Percentiles rank a stretch among this genome's conserved stretches.
phyloP scores from a whole-genome alignment of 2,888 invertebrate species.

The Litoditis marina region DNA sequence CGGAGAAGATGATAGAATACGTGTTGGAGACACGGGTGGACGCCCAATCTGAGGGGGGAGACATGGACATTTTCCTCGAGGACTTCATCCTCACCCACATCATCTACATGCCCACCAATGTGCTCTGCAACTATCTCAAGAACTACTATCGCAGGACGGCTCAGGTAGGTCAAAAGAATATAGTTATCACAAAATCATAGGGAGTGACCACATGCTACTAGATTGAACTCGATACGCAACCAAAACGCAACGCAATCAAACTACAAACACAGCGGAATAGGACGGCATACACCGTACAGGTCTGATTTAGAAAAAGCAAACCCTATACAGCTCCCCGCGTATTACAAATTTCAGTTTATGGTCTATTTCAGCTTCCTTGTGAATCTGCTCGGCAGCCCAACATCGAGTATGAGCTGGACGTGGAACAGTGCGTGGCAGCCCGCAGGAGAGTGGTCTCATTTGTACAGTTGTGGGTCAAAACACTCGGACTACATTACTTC shows the following conservation, averaged over 20 bases:
- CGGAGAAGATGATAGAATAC: constrained; percentile 82
- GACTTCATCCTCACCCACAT: constrained; percentile 80
- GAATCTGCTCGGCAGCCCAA: constrained; percentile 1
- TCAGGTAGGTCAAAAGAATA: constrained; percentile 26
- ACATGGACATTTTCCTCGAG: constrained; percentile 70
- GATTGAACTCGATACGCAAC: too few relatives aligned
- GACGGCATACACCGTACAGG: too few relatives aligned
- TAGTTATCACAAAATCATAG: too few relatives aligned
- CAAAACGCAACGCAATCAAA: too few relatives aligned
- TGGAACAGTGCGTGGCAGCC: constrained; percentile 24
- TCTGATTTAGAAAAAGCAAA: too few relatives aligned
- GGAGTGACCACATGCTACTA: too few relatives aligned
- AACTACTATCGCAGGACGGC: constrained; percentile 51
- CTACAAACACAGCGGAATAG: too few relatives aligned
- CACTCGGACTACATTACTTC: constrained; percentile 74
- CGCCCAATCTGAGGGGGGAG: constrained; percentile 31
- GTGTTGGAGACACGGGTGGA: constrained; percentile 76
- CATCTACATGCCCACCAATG: constrained; percentile 77
- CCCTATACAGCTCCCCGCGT: not conserved
- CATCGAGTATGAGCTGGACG: constrained; percentile 22
- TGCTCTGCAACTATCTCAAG: constrained; percentile 68
- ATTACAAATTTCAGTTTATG: not conserved
- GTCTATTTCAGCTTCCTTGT: not conserved
- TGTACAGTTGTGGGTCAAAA: constrained; percentile 75
- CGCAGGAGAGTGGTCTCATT: constrained; percentile 76